Evolutionary conservation across 2,797 vertebrate genomes (phyloP).

Genomic region (Anabacerthia variegaticeps): DNA sequence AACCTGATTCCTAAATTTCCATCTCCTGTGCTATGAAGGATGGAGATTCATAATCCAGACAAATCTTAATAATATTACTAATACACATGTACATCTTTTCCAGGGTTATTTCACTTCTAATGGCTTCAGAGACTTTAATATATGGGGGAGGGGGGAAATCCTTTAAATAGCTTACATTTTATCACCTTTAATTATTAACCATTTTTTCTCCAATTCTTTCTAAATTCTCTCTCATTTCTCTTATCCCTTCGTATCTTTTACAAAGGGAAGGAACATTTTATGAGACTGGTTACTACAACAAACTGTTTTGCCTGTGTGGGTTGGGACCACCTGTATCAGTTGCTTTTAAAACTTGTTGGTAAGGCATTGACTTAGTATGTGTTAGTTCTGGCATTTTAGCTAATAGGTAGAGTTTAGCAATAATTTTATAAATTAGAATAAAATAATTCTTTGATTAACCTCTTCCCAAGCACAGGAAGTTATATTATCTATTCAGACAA

Average conservation of each 20-base stretch:
- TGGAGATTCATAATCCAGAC: not conserved
- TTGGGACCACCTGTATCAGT: not conserved
- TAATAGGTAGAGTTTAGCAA: not conserved
- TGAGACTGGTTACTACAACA: not conserved
- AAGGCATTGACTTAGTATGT: not conserved
- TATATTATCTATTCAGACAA: not conserved
- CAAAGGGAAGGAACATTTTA: not conserved
- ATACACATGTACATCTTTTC: not conserved
- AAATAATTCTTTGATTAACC: not conserved
- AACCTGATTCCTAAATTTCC: not conserved
- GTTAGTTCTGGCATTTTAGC: not conserved
- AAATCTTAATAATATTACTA: not conserved
- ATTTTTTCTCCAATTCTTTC: not conserved
- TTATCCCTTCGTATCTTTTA: not conserved
- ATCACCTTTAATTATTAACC: not conserved
- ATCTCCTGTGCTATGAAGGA: not conserved
- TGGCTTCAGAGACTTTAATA: not conserved
- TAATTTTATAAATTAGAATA: not conserved
- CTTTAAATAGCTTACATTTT: not conserved
- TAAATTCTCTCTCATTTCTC: not conserved
- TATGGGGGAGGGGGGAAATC: fast-evolving
- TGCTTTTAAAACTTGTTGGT: not conserved
- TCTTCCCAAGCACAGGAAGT: not conserved
- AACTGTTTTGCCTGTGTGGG: not conserved
- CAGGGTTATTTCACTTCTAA: not conserved